Evolutionary conservation across 2,888 invertebrate species (phyloP).

Genomic region (Oxytorus armatus): DNA sequence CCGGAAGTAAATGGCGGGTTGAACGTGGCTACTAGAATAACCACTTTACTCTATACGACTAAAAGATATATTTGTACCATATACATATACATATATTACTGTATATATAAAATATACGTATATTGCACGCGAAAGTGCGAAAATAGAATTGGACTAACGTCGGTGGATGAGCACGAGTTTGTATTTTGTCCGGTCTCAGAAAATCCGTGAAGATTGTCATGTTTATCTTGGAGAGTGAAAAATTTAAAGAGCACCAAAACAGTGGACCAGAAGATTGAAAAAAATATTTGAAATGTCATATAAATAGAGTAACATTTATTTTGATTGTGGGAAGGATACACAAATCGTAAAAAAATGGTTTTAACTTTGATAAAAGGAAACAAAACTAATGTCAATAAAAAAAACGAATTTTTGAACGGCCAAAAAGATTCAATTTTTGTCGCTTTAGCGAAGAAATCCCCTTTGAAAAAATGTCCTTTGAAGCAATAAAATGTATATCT

Average conservation of each 20-base stretch:
- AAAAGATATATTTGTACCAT: no score
- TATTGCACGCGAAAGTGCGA: conserved; percentile 25
- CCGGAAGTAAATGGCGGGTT: conserved; percentile 55
- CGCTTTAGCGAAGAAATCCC: no score
- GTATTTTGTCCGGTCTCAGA: conserved; percentile 11
- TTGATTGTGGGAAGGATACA: no score
- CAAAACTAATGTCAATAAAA: no score
- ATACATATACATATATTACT: conserved; percentile 3
- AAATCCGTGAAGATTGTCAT: conserved; percentile 35
- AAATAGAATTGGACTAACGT: conserved; percentile 57
- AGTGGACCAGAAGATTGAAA: neutral
- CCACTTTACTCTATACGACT: conserved; percentile 10
- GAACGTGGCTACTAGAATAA: conserved; percentile 55
- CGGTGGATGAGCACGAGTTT: conserved; percentile 29
- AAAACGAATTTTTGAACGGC: no score
- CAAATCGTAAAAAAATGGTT: no score
- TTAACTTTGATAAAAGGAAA: no score
- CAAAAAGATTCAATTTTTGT: no score
- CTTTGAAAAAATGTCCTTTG: no score
- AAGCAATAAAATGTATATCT: no score
- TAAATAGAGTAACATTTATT: no score
- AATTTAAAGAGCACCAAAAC: neutral
- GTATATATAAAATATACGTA: no score
- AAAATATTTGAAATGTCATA: neutral
- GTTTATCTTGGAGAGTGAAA: conserved; percentile 27